Conservation (phyloP, 37 sponge, comb jelly and placozoan species). For the Dysidea cf. avara region DNA sequence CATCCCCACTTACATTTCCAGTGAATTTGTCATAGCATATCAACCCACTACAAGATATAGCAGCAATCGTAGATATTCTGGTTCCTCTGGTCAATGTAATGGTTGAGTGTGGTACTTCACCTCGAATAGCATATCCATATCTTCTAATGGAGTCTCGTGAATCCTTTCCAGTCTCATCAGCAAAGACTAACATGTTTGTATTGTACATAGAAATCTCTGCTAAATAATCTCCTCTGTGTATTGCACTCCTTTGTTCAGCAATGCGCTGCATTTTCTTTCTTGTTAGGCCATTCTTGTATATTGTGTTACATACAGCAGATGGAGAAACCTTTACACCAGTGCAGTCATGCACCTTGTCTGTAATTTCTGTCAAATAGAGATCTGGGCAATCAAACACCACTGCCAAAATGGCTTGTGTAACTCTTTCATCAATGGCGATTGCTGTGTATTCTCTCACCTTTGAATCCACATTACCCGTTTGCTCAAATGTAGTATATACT, state of each 20-base stretch:
- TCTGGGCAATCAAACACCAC: neutral
- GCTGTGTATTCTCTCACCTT: too few species aligned
- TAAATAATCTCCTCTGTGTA: neutral
- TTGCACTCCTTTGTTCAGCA: neutral
- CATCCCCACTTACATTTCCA: neutral
- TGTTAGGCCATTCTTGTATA: neutral
- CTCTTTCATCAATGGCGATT: too few species aligned
- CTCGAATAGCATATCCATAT: slow-evolving; percentile 2
- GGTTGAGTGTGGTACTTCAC: neutral
- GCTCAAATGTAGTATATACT: too few species aligned
- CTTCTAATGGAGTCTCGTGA: neutral
- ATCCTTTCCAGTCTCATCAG: slow-evolving; percentile 2
- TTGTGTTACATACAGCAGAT: neutral
- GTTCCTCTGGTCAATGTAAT: neutral
- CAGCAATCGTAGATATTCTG: slow-evolving; percentile 7
- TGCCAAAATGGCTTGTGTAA: too few species aligned
- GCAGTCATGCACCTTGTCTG: too few species aligned
- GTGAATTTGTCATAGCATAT: neutral
- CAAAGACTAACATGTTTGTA: neutral
- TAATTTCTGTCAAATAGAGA: too few species aligned
- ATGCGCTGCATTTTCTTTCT: neutral
- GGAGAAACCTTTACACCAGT: too few species aligned
- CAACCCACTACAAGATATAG: too few species aligned
- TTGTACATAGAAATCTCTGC: neutral
- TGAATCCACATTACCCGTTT: too few species aligned